phyloP scores from a whole-genome alignment of 2,888 invertebrate species.

The Drosophila affinis region DNA sequence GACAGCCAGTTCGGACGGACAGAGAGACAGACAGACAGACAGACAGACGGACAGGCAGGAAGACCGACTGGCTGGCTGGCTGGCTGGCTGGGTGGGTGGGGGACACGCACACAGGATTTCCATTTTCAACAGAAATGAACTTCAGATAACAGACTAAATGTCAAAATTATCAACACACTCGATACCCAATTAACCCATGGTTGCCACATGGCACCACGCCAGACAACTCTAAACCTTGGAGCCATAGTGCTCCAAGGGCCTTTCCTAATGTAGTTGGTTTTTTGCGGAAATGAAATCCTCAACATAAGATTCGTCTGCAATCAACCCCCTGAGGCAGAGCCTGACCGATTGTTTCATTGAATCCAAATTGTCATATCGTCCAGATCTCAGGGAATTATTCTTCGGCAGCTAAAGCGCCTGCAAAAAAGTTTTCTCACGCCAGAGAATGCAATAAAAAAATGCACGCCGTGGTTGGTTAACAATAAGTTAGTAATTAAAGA shows the following conservation, averaged over 20 bases:
- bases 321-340: background rate
- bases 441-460: no score
- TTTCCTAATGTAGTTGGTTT: background rate
- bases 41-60: background rate
- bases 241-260: background rate
- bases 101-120: slow-evolving; percentile 45
- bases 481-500: no score
- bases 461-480: no score
- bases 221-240: background rate
- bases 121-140: slow-evolving; percentile 77
- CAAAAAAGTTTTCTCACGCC: no score
- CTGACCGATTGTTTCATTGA: no score
- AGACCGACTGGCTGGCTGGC: background rate
- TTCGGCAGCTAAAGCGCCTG: no score
- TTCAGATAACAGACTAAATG: slow-evolving; percentile 78
- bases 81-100: background rate
- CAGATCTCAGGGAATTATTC: no score
- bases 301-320: background rate
- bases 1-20: background rate
- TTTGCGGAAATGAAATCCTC: background rate
- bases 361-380: no score
- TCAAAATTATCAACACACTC: slow-evolving; percentile 79
- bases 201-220: background rate
- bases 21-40: no score
- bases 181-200: slow-evolving; percentile 64